A percentile compares a stretch with the other conserved stretches of the same genome.
Conservation (phyloP, 64 coral and sea anemone genomes). For the Dendrophyllia cribrosa region DNA sequence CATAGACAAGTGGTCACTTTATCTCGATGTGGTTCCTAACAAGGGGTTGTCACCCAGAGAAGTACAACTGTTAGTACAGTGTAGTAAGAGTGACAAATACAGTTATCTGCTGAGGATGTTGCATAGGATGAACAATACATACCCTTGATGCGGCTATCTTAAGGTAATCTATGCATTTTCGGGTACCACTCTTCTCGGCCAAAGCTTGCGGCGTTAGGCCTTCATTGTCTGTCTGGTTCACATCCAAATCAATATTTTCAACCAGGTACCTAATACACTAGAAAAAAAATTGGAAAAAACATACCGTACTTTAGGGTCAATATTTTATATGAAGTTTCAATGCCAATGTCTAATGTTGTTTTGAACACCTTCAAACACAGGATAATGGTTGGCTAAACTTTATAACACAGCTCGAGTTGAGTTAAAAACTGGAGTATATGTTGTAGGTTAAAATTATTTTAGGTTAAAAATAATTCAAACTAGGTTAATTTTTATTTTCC, state of each 20-base stretch:
- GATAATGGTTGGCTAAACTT: no score
- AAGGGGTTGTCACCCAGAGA: not conserved
- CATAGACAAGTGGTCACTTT: no score
- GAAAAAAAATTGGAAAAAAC: not conserved
- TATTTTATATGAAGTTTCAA: no score
- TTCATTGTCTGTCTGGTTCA: slow-evolving; percentile 45
- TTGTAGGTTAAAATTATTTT: no score
- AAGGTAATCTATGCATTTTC: slow-evolving; percentile 46
- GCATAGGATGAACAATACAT: not conserved
- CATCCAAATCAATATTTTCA: slow-evolving; percentile 25
- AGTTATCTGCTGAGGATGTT: not conserved
- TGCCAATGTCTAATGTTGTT: no score
- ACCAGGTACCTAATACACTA: slow-evolving; percentile 52
- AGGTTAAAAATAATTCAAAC: no score
- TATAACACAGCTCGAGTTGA: no score
- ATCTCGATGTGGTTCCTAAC: not conserved
- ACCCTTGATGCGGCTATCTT: slow-evolving; percentile 52
- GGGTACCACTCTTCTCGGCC: slow-evolving; percentile 43
- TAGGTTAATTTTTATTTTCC: no score
- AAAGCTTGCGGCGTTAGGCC: slow-evolving; percentile 22
- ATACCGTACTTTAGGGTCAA: not conserved
- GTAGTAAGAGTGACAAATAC: not conserved
- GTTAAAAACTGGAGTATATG: no score
- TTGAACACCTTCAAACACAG: no score
- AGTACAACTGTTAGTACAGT: not conserved